Base-by-base conservation (phyloP, 2,113 vertebrate genomes). In the Colaptes auratus region DNA sequence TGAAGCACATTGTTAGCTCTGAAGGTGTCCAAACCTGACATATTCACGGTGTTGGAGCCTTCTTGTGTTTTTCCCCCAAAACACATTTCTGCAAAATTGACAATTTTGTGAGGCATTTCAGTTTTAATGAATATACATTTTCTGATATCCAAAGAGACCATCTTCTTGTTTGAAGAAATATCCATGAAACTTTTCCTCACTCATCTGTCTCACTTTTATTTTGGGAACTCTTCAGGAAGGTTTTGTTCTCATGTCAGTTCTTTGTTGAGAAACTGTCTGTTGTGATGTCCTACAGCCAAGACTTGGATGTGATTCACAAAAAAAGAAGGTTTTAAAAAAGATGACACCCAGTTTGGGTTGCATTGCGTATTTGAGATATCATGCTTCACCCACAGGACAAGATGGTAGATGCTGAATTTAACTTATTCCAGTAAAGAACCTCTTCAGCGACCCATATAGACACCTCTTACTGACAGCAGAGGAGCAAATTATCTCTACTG, bases 321-420 rank as follows among this genome's bases (percentile, higher is more conserved):
- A 89, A 92, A 92, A 58, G 92, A 88, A 90, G 75, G 78, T 96
- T n/a, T 94, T 92, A 92, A 90, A 95, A 95, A 95, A 94, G 80
- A 80, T 92, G 74, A 93, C 78, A 95, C 89, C 87, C 74, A 48
- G 82, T 91, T 95, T 93, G 79, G 66, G 66, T 73, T 95, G 74
- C 46, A 66, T 92, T 96, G 82, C 71, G 42, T 94, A 92, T 90
- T 90, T 95, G 91, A 92, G 77, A 92, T 89, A 86, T 76, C 89
- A 53, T 91, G 78, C 94, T 91, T 95, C 86, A 91, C 93, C 96
- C 96, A 93, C 93, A 94, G 94, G 93, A 91, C 91, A 95, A 97
- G 94, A 94, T 96, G 93, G 91, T 86, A 88, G 94, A 52, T 95
- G 85, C 94, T 91, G 95, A 96, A 94, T 96, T 96, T 96, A 95